A percentile compares a stretch with the other conserved stretches of the same genome.
Evolutionary conservation across 2,888 invertebrate species (phyloP).

Genomic region (Eupeodes latifasciatus): DNA sequence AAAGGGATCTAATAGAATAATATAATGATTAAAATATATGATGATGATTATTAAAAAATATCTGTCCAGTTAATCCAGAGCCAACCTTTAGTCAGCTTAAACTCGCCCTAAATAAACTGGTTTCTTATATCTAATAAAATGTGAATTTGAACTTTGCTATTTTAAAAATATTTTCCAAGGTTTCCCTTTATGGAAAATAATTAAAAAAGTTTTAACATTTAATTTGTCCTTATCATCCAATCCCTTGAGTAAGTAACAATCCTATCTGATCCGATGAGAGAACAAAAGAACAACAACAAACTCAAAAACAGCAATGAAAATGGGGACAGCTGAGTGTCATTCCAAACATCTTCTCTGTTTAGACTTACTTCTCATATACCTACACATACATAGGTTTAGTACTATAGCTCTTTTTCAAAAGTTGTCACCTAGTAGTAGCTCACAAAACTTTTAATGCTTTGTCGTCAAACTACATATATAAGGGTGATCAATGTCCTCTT

Average conservation of each 20-base stretch:
- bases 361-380: not conserved
- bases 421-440: constrained; percentile 72
- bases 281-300: not conserved
- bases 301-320: no score
- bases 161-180: no score
- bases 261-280: constrained; percentile 46
- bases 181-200: constrained; percentile 18
- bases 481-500: constrained; percentile 74
- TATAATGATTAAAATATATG: no score
- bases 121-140: no score
- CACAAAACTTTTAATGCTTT: constrained; percentile 67
- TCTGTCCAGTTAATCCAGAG: no score
- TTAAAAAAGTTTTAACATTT: constrained; percentile 58
- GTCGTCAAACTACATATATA: constrained; percentile 61
- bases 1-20: no score
- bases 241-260: constrained; percentile 15
- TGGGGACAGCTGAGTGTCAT: not conserved
- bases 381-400: not conserved
- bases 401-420: constrained; percentile 34
- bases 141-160: no score
- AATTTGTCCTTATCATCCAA: constrained; percentile 24
- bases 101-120: no score
- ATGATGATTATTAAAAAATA: no score
- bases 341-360: constrained; percentile 29
- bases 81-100: no score